Percentiles rank a stretch among this genome's conserved stretches.
Conservation (phyloP, 2,113 vertebrate genomes). For the Muntiacus reevesi region DNA sequence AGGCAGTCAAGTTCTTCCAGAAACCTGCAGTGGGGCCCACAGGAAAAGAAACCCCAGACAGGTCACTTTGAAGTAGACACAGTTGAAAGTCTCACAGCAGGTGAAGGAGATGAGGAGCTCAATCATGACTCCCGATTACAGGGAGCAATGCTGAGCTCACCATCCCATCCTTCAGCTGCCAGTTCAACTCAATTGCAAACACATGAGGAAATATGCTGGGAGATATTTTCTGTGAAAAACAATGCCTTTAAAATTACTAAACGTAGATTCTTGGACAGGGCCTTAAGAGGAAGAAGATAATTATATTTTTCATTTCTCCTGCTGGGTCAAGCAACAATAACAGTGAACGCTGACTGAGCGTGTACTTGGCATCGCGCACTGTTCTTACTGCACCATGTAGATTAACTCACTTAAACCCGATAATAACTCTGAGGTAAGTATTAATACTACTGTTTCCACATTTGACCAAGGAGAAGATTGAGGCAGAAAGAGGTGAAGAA, state of each 20-base stretch:
- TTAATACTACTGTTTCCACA: neutral
- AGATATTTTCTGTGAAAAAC: neutral
- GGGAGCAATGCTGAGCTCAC: neutral
- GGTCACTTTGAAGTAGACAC: neutral
- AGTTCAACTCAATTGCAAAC: neutral
- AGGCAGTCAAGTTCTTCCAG: constrained; percentile 56
- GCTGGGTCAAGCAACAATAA: neutral
- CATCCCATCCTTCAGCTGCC: neutral
- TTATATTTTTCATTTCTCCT: neutral
- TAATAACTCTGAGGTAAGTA: neutral
- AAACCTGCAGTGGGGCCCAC: constrained; percentile 64
- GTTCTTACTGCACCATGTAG: neutral
- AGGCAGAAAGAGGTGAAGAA: neutral
- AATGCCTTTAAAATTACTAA: neutral
- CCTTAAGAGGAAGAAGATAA: neutral
- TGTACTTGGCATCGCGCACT: neutral
- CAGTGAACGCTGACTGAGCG: neutral
- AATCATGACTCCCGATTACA: neutral
- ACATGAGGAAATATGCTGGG: neutral
- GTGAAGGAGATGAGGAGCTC: neutral
- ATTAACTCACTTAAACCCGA: neutral
- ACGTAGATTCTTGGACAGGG: neutral
- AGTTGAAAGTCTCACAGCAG: neutral
- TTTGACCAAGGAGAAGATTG: neutral
- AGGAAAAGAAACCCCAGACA: constrained; percentile 35